phyloP scores from a whole-genome alignment of 2,888 invertebrate species.

The Xestia c-nigrum region DNA sequence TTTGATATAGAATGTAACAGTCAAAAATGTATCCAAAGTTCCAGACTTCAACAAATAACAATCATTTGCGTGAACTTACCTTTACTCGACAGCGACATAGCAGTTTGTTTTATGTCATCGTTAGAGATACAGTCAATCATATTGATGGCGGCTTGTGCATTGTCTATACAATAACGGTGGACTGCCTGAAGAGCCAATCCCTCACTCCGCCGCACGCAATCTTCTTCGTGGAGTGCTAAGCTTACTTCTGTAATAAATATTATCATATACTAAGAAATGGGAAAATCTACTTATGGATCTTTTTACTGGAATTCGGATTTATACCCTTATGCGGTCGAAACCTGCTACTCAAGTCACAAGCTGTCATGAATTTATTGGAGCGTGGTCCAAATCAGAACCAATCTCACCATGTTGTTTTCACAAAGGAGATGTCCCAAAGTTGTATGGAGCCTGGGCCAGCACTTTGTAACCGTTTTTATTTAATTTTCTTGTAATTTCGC shows the following conservation, averaged over 20 bases:
- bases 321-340: neutral
- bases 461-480: too few relatives aligned
- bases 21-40: too few relatives aligned
- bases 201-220: constrained; percentile 74
- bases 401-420: neutral
- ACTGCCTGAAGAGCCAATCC: constrained; percentile 80
- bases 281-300: neutral
- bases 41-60: too few relatives aligned
- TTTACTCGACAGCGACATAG: constrained; percentile 70
- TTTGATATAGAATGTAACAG: too few relatives aligned
- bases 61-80: constrained; percentile 65
- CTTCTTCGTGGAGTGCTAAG: constrained; percentile 76
- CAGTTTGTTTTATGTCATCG: constrained; percentile 73
- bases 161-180: constrained; percentile 72
- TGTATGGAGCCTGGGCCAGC: too few relatives aligned
- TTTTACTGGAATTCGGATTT: neutral
- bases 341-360: neutral
- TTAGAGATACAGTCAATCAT: constrained; percentile 73
- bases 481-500: too few relatives aligned
- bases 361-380: neutral
- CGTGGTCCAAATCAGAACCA: neutral
- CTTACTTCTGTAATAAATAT: constrained; percentile 73
- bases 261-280: neutral
- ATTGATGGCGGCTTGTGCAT: constrained; percentile 63
- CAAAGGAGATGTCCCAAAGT: neutral